Conservation (phyloP, 1,140 invertebrate genomes). For the Drosophila kurseongensis region DNA sequence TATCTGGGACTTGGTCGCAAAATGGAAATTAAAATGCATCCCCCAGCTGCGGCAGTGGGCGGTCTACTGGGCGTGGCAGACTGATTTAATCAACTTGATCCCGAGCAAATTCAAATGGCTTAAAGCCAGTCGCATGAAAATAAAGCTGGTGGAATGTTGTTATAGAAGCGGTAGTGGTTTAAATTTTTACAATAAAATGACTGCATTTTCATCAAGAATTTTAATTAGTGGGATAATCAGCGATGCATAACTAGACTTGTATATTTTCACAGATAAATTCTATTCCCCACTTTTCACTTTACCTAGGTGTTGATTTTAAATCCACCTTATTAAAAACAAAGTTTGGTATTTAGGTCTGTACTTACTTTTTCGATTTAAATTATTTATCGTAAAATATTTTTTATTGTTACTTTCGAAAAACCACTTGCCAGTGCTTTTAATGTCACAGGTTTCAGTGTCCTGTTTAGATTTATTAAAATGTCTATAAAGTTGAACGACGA, state of each 20-base stretch:
- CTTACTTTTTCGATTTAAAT: too few species aligned
- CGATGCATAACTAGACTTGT: too few species aligned
- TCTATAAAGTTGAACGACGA: constrained; percentile 24
- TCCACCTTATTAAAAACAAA: too few species aligned
- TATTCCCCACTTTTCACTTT: too few species aligned
- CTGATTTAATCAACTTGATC: constrained; percentile 70
- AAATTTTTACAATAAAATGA: too few species aligned
- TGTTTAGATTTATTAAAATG: neutral
- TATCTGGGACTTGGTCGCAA: constrained; percentile 46
- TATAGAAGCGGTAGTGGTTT: neutral
- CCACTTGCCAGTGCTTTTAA: constrained; percentile 11
- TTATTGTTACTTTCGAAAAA: neutral
- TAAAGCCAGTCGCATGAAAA: neutral
- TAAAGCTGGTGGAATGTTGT: neutral
- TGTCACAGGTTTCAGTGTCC: constrained; percentile 6
- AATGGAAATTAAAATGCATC: constrained; percentile 74
- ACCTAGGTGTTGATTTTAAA: too few species aligned
- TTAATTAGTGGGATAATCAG: too few species aligned
- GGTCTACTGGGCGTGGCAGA: constrained; percentile 32
- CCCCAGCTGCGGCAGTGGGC: constrained; percentile 29
- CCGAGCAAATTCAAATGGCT: constrained; percentile 4
- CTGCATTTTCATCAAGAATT: neutral
- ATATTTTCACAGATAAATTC: too few species aligned
- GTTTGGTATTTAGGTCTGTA: too few species aligned
- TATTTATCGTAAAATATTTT: too few species aligned